These are phyloP conservation scores for Tenodera sinensis DNA, from an alignment of 2,888 invertebrate species.

Conservation along the genomic window DNA sequence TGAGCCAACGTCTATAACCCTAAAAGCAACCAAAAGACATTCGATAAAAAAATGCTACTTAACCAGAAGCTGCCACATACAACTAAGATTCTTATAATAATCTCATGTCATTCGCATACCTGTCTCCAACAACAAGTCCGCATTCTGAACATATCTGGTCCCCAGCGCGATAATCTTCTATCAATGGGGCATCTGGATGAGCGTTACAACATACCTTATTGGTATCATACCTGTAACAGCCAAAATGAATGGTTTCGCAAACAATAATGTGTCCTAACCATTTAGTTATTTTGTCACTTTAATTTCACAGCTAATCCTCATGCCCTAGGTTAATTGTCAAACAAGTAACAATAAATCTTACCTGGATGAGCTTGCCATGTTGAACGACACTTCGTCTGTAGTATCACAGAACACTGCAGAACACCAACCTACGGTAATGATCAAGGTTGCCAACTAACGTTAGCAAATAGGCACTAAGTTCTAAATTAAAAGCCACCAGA, in stretches of 20 bases:
- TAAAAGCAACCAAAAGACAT: constrained; percentile 42
- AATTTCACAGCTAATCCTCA: neutral
- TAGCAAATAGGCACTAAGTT: no score
- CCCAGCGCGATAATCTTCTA: constrained; percentile 98
- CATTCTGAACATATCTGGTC: constrained; percentile 99
- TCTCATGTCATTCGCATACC: constrained; percentile 53
- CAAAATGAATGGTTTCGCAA: neutral
- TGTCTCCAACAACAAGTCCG: constrained; percentile 98
- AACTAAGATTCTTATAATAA: constrained; percentile 37
- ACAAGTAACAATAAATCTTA: neutral
- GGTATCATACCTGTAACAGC: constrained; percentile 58
- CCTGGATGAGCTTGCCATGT: neutral
- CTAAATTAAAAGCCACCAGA: no score
- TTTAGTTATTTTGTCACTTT: neutral
- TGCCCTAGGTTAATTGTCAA: neutral
- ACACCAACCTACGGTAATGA: no score
- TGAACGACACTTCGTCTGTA: neutral
- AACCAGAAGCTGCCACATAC: constrained; percentile 39
- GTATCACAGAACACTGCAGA: no score
- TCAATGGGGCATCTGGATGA: constrained; percentile 93
- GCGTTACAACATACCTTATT: constrained; percentile 86
- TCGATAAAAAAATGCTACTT: neutral
- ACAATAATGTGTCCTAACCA: neutral
- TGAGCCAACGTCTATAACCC: constrained; percentile 99
- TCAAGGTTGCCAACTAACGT: no score